phyloP scores from a whole-genome alignment of 2,797 vertebrate species.

The Aselliscus stoliczkanus region DNA sequence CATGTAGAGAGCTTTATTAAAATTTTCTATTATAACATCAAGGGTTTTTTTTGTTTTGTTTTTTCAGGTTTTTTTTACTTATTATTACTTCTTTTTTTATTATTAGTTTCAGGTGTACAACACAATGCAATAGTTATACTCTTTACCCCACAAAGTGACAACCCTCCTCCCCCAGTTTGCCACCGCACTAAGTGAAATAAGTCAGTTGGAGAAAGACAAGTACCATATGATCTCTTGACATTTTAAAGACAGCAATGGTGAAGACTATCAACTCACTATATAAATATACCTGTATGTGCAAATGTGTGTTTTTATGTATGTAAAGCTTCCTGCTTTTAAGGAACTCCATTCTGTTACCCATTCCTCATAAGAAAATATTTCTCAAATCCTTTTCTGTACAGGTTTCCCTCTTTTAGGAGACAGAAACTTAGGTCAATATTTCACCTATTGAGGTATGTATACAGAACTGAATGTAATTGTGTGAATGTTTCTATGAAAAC shows the following conservation, averaged over 20 bases:
- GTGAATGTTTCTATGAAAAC: neutral
- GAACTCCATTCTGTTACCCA: neutral
- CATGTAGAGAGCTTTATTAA: too few species aligned
- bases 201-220: too few species aligned
- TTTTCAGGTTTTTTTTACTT: too few species aligned
- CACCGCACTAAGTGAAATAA: too few species aligned
- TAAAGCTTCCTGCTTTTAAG: neutral
- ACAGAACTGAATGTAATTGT: neutral
- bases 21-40: too few species aligned
- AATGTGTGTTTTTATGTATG: neutral
- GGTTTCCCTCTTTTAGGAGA: neutral
- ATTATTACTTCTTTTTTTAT: too few species aligned
- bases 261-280: neutral
- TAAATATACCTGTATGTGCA: neutral
- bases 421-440: neutral
- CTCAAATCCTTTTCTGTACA: neutral
- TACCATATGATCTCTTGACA: too few species aligned
- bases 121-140: too few species aligned
- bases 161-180: too few species aligned
- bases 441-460: neutral
- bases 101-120: too few species aligned
- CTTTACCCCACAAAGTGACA: too few species aligned
- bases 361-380: neutral
- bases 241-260: neutral
- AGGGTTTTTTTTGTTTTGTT: too few species aligned